phyloP scores from a whole-genome alignment of 2,888 invertebrate species.

The Folsomia manolachei region DNA sequence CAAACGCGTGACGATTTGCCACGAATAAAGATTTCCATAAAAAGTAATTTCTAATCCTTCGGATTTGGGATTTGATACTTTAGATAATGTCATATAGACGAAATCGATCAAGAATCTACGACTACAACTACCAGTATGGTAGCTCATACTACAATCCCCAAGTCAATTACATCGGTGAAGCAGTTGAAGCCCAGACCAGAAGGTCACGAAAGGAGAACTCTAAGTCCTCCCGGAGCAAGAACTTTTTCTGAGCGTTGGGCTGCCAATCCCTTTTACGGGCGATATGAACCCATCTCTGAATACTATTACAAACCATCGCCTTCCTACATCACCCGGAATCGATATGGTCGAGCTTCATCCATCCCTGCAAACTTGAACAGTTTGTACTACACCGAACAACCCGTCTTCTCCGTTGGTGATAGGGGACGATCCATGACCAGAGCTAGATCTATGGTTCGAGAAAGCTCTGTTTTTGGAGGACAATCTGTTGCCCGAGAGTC shows the following conservation, averaged over 20 bases:
- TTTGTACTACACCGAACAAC: neutral
- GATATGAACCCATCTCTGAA: slow-evolving; percentile 25
- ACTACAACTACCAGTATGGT: slow-evolving; percentile 51
- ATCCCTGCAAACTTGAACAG: neutral
- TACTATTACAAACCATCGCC: slow-evolving; percentile 11
- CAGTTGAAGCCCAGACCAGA: slow-evolving; percentile 15
- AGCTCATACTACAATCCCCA: slow-evolving; percentile 51
- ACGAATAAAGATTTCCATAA: too few species aligned
- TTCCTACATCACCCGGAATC: neutral
- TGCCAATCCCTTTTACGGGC: slow-evolving; percentile 48
- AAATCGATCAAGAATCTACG: slow-evolving; percentile 46
- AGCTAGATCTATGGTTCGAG: slow-evolving; percentile 27
- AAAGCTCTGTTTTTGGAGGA: slow-evolving; percentile 1
- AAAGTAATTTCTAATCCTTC: too few species aligned
- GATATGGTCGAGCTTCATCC: neutral
- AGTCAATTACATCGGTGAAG: slow-evolving; percentile 45
- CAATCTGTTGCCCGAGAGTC: slow-evolving; percentile 3
- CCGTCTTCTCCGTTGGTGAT: neutral
- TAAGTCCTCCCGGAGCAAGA: slow-evolving; percentile 46
- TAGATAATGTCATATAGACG: neutral
- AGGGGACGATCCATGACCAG: slow-evolving; percentile 27
- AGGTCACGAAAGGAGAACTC: slow-evolving; percentile 29
- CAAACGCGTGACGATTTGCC: too few species aligned
- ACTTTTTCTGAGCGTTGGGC: slow-evolving; percentile 50
- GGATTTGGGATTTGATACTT: neutral